phyloP scores from a whole-genome alignment of 2,113 vertebrate genomes.

The Speoplatyrhinus poulsoni region DNA sequence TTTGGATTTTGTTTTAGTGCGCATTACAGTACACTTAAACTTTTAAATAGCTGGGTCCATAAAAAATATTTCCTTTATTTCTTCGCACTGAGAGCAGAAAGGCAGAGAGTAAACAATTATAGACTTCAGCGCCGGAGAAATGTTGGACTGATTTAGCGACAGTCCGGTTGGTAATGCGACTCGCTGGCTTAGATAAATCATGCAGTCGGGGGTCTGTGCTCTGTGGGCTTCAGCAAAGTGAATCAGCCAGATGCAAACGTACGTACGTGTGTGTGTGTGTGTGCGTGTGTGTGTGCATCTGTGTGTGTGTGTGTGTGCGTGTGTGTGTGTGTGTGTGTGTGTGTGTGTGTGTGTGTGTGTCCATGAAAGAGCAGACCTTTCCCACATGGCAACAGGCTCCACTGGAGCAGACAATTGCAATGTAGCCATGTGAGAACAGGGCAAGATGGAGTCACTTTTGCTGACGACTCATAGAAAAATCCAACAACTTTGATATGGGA shows the following conservation, averaged over 20 bases:
- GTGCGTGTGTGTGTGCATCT: slow-evolving; percentile 45
- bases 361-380: slow-evolving; percentile 79
- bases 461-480: slow-evolving; percentile 72
- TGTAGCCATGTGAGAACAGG: slow-evolving; percentile 81
- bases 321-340: slow-evolving; percentile 35
- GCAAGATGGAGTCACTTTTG: slow-evolving; percentile 79
- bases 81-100: slow-evolving; percentile 1
- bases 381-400: slow-evolving; percentile 77
- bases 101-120: slow-evolving; percentile 39
- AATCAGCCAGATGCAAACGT: slow-evolving; percentile 73
- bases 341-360: slow-evolving; percentile 64
- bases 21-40: too few species aligned
- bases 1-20: too few species aligned
- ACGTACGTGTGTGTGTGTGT: slow-evolving; percentile 51
- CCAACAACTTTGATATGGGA: slow-evolving; percentile 68
- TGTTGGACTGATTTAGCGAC: slow-evolving; percentile 51
- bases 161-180: slow-evolving; percentile 49
- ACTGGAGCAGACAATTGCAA: slow-evolving; percentile 84
- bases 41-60: not conserved
- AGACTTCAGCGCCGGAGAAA: slow-evolving; percentile 41
- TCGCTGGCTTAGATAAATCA: slow-evolving; percentile 75
- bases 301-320: slow-evolving; percentile 70
- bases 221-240: slow-evolving; percentile 71
- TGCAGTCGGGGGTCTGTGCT: slow-evolving; percentile 68
- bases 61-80: not conserved